A percentile compares a stretch with the other conserved stretches of the same genome.
These are phyloP conservation scores for Malacoctenus gilli DNA, from an alignment of 2,797 vertebrate species.

Conservation along the genomic window DNA sequence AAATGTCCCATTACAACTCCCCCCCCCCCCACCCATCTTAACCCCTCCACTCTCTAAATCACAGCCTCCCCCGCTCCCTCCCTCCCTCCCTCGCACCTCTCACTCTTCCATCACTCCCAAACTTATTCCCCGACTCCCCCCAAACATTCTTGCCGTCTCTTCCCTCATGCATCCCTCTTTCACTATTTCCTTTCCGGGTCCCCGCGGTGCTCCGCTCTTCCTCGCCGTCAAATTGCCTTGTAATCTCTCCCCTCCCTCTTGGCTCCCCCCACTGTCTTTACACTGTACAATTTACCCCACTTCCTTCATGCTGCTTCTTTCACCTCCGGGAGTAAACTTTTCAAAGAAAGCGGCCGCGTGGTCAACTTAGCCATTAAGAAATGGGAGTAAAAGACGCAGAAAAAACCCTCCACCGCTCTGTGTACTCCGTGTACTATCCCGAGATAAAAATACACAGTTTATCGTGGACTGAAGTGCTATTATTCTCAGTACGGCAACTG, in stretches of 20 bases:
- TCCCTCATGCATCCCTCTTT: conserved; percentile 34
- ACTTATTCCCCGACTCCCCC: conserved; percentile 58
- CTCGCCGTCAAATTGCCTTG: conserved; percentile 54
- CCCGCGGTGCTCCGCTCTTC: conserved; percentile 44
- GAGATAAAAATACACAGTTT: conserved; percentile 13
- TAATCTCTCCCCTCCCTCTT: conserved; percentile 55
- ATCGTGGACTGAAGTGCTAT: not conserved
- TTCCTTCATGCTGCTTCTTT: conserved; percentile 35
- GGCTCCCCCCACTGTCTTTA: conserved; percentile 47
- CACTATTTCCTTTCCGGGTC: conserved; percentile 40
- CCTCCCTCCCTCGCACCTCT: conserved; percentile 42
- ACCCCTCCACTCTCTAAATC: conserved; percentile 48
- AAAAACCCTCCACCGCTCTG: no score
- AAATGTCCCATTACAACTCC: conserved; percentile 59
- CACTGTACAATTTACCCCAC: conserved; percentile 37
- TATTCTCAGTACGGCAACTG: conserved; percentile 8
- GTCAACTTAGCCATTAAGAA: conserved; percentile 37
- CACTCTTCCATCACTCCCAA: conserved; percentile 37
- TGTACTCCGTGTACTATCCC: conserved; percentile 8
- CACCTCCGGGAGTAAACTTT: conserved; percentile 37
- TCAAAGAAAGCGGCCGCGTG: conserved; percentile 38
- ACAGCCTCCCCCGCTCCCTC: conserved; percentile 18
- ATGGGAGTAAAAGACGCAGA: conserved; percentile 25
- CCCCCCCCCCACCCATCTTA: conserved; percentile 28
- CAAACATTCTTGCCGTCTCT: conserved; percentile 37